These are phyloP conservation scores for Amazona guildingii DNA, from an alignment of 2,113 vertebrate genomes.

Conservation along the genomic window DNA sequence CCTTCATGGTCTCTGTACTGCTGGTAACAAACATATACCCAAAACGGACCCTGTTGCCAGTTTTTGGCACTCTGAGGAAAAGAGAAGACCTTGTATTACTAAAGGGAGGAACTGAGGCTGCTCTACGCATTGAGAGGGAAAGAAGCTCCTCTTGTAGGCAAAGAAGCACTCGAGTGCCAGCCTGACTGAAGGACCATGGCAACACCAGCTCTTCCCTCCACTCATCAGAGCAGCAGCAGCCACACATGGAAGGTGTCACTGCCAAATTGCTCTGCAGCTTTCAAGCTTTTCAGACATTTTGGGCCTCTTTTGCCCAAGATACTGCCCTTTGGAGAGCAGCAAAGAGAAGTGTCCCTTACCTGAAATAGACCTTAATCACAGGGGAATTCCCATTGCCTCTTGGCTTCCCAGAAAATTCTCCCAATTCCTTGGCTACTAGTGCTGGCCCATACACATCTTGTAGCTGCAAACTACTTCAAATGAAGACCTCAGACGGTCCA, in stretches of 20 bases:
- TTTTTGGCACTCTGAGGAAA: not conserved
- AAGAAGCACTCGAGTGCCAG: not conserved
- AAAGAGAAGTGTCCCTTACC: not conserved
- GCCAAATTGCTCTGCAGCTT: not conserved
- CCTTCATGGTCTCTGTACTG: not conserved
- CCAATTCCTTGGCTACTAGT: not conserved
- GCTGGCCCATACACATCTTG: not conserved
- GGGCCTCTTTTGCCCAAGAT: not conserved
- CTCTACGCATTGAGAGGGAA: not conserved
- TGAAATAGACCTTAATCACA: not conserved
- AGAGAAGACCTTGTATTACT: rapidly evolving
- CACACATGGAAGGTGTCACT: not conserved
- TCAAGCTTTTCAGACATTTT: not conserved
- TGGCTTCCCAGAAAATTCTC: not conserved
- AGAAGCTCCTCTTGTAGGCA: not conserved
- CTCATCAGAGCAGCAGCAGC: not conserved
- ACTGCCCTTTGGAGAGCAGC: not conserved
- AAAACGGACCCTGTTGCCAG: rapidly evolving
- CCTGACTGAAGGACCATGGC: rapidly evolving
- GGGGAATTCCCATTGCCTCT: not conserved
- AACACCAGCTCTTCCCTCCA: not conserved
- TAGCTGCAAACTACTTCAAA: not conserved
- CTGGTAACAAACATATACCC: not conserved
- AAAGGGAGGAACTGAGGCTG: not conserved
- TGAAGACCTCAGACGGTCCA: not conserved